phyloP scores from a whole-genome alignment of 2,797 vertebrate species.

The Sardinella longiceps region DNA sequence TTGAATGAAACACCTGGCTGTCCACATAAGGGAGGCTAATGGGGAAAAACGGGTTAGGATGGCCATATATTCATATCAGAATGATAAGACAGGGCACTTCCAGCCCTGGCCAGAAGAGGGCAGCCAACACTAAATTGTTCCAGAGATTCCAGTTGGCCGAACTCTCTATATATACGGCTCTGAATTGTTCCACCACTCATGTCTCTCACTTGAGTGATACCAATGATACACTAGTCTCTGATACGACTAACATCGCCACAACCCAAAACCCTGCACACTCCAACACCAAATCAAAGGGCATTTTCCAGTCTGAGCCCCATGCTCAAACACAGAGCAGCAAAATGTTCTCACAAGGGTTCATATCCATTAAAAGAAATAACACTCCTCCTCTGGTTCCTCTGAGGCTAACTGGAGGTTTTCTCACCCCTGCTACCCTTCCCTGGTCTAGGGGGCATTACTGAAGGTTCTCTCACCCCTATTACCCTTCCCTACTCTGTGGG shows the following conservation, averaged over 20 bases:
- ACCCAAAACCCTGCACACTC: too few species aligned
- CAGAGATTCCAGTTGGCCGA: too few species aligned
- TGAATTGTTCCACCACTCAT: neutral
- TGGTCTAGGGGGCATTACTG: conserved; percentile 42
- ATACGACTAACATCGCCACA: too few species aligned
- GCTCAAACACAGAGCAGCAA: neutral
- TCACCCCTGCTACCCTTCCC: conserved; percentile 13
- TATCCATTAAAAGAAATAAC: neutral
- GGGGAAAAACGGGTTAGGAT: too few species aligned
- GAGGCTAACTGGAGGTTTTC: neutral
- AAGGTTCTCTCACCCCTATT: neutral
- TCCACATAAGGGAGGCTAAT: neutral
- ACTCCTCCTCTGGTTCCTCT: conserved; percentile 13
- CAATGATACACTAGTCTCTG: too few species aligned
- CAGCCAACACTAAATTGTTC: conserved; percentile 6
- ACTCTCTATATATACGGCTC: too few species aligned
- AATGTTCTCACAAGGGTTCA: neutral
- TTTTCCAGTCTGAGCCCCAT: neutral
- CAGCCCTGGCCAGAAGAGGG: conserved; percentile 3
- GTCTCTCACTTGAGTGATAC: neutral
- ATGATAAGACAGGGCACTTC: neutral
- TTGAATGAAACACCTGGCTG: neutral
- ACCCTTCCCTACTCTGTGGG: too few species aligned
- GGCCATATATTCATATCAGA: neutral
- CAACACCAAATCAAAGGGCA: neutral